Percentiles rank a stretch among this genome's conserved stretches.
Evolutionary conservation across 2,797 vertebrate genomes (phyloP).

Genomic region (Eremophila alpestris): DNA sequence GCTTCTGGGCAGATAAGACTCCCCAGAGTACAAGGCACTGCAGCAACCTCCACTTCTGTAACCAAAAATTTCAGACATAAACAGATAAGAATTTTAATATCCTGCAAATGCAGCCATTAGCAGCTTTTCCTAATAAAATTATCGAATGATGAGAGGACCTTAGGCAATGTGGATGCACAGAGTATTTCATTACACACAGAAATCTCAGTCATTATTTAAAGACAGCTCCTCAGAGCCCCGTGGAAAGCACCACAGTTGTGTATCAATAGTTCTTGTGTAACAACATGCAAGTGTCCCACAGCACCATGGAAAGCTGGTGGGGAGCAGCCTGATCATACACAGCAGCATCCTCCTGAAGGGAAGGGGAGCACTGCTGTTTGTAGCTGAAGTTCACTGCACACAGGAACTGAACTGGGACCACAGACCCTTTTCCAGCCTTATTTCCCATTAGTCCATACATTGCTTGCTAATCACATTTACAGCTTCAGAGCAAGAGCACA

Average conservation of each 20-base stretch:
- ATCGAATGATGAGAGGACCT: not conserved
- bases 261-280: not conserved
- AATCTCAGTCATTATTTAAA: not conserved
- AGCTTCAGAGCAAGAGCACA: not conserved
- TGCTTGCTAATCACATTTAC: not conserved
- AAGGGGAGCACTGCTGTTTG: not conserved
- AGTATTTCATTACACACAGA: not conserved
- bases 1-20: conserved; percentile 40
- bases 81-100: conserved; percentile 62
- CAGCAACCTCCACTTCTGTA: conserved; percentile 17
- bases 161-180: not conserved
- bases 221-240: not conserved
- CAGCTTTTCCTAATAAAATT: conserved; percentile 49
- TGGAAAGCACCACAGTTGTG: not conserved
- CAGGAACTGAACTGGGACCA: not conserved
- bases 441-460: not conserved
- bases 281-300: not conserved
- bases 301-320: not conserved
- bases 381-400: not conserved
- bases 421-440: not conserved
- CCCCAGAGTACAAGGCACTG: conserved; percentile 18
- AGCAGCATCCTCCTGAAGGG: not conserved
- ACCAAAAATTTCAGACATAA: conserved; percentile 37
- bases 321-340: not conserved
- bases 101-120: conserved; percentile 47